Evolutionary conservation across 2,797 vertebrate species (phyloP), one percentile per base, ranked within the genome.

Genomic region (Pitangus sulphuratus): DNA sequence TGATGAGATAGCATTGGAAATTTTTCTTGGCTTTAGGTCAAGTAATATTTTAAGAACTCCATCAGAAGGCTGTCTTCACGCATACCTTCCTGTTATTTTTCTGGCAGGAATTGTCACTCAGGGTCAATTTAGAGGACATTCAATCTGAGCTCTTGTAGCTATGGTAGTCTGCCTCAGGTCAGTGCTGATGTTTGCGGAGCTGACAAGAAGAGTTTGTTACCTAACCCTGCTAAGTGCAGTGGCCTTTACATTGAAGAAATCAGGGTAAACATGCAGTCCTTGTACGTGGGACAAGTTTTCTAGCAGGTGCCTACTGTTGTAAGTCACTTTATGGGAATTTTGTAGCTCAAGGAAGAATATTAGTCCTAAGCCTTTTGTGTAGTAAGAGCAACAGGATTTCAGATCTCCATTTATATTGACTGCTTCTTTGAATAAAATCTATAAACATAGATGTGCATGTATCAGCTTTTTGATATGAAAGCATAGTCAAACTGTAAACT

Each of bases 161-260:
- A 18, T 92, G 74, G 84, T 76, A 94, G 77, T 42, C 70, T 92
- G 97, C 95, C 95, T 92, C 77, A 72, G 90, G 94, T 95, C 84
- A 84, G 74, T 33, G 78, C 90, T 96, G 93, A 96, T 76, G 87
- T 76, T 84, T 93, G 93, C 48, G 45, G 72, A 95, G 91, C 78
- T 95, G 95, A 92, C 95, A 96, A 39, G 78, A 88, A 48, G 84
- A 61, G 71, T 82, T 95, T 80, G 70, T 96, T 96, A 93, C 91
- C 92, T 94, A 96, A 94, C 92, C 70, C 74, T 89, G 81, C 60
- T 22, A 70, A 94, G 78, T 58, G 75, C 81, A 92, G 0, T 64
- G 78, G 69, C 86, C 75, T 87, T 87, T 85, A 47, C 74, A 15
- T 25, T 39, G 70, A 57, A 50, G 70, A 69, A 78, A 72, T 50